Conservation (phyloP, 2,888 invertebrate species). For the Labia minor region DNA sequence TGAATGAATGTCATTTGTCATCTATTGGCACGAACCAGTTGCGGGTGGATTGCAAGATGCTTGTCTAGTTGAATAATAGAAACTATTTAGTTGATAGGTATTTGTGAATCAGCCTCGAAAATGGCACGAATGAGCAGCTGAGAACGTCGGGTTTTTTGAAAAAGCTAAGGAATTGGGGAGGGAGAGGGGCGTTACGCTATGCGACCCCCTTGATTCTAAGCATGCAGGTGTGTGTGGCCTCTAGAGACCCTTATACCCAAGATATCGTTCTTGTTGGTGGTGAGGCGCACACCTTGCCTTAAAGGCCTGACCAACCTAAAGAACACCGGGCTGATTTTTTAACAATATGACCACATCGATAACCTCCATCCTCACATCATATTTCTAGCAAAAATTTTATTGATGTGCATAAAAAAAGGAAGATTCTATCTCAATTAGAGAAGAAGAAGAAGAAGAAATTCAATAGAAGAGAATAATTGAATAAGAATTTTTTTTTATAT, state of each 20-base stretch:
- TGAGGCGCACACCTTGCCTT: not conserved
- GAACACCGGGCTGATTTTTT: not conserved
- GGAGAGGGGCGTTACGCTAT: constrained; percentile 6
- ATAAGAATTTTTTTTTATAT: no score
- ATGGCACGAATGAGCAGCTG: not conserved
- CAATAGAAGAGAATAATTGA: no score
- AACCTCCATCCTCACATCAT: not conserved
- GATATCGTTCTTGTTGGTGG: not conserved
- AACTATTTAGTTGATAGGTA: not conserved
- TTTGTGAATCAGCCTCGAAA: not conserved
- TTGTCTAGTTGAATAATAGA: not conserved
- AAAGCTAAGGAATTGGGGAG: not conserved
- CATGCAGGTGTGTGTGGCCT: constrained; percentile 7
- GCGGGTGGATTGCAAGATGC: constrained; percentile 3
- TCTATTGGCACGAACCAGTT: not conserved
- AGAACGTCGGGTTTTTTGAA: not conserved
- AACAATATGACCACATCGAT: not conserved
- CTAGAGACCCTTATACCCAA: not conserved
- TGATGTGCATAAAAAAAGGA: not conserved
- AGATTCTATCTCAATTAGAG: no score
- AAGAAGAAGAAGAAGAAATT: no score
- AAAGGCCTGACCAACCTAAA: not conserved
- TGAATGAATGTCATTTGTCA: not conserved
- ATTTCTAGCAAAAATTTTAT: not conserved
- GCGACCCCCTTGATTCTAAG: not conserved